Evolutionary conservation across 2,797 vertebrate species (phyloP).

Genomic region (Scyliorhinus canicula): DNA sequence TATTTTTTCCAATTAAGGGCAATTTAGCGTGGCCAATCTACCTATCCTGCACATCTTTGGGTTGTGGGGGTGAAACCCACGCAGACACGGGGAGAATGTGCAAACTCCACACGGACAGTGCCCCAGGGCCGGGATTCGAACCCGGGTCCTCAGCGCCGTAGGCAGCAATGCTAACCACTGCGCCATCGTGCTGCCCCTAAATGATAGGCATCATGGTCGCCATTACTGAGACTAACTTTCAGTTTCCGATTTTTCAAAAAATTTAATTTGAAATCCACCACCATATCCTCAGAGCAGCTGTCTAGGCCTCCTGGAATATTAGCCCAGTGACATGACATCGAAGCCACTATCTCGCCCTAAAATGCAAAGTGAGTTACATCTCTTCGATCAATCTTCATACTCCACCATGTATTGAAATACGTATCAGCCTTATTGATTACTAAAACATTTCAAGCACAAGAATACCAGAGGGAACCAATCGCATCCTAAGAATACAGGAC

Average conservation of each 20-base stretch:
- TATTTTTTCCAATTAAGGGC: no score
- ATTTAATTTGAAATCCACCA: background rate
- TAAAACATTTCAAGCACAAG: background rate
- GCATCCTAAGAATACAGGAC: background rate
- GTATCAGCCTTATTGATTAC: background rate
- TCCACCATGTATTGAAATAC: background rate
- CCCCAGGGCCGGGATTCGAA: no score
- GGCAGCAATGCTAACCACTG: no score
- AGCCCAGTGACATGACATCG: background rate
- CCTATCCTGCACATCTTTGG: no score
- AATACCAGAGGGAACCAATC: background rate
- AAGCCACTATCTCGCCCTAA: background rate
- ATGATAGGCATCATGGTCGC: background rate
- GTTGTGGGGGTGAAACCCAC: no score
- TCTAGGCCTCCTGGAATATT: background rate
- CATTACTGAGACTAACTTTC: background rate
- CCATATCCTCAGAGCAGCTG: background rate
- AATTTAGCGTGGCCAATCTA: no score
- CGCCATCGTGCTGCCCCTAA: no score
- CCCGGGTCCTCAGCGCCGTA: no score
- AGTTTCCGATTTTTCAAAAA: no score
- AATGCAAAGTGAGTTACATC: background rate
- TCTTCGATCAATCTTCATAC: background rate
- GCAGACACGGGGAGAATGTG: no score
- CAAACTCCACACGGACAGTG: no score